Evolutionary conservation across 2,113 vertebrate genomes (phyloP), one percentile per base, ranked within the genome.

Genomic region (Mustela nigripes): DNA sequence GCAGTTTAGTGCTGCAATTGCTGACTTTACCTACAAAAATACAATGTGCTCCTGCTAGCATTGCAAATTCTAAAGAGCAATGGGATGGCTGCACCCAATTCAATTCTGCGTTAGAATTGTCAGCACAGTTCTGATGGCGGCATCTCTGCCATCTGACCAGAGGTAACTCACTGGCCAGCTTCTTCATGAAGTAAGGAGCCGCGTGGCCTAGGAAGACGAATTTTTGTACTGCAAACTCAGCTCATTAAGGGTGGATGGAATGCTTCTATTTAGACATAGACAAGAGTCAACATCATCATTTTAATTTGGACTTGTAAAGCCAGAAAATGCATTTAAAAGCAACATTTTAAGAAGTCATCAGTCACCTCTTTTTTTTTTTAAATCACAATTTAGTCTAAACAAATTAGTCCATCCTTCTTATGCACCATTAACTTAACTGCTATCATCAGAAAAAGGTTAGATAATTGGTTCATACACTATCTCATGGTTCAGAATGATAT

Each of bases 21-120:
- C 97, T 98, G 97, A 98, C 89, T 97, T 98, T 97, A 97, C 91
- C 96, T 96, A 95, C 89, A 96, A 94, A 97, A 94, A 93, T 48
- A 67, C 97, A 87, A 56, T 84, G 65, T 56, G 58, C 67, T 97
- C 89, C 73, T 98, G 98, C 98, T 78, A 91, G 94, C 97, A 76
- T 1, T 97, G 97, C 98, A 97, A 58, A 97, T 98, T 97, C 63
- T 74, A 26, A 97, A 92, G 91, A 94, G 93, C 98, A 96, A 92
- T 95, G 97, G 93, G 58, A 94, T 97, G 94, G 92, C 69, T 95
- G 93, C n/a, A 91, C 91, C 0, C 14, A 86, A 94, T 93, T 89
- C 96, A 67, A 48, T 48, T 87, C 79, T 78, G 71, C 69, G 69
- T 95, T 94, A 85, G 58, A 95, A 93, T 15, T 95, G 97, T 98